These are phyloP conservation scores for Coenonympha arcania DNA, from an alignment of 2,888 invertebrate species.

Conservation along the genomic window DNA sequence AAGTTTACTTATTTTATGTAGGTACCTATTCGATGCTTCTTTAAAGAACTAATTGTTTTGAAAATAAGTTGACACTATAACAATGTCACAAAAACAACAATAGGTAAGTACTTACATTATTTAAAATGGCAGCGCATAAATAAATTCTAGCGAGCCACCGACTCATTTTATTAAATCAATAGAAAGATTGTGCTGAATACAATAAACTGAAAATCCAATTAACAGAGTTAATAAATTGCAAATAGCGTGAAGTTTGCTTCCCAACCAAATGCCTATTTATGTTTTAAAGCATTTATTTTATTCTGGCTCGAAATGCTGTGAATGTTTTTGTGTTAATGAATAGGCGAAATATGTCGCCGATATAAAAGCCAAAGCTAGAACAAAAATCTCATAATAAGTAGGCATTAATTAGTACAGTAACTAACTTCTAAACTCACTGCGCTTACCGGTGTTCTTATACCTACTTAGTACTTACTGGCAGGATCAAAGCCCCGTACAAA, in stretches of 20 bases:
- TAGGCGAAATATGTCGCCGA: not conserved
- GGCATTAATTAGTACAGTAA: too few species aligned
- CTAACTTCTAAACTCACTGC: too few species aligned
- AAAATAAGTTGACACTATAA: not conserved
- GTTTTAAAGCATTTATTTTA: constrained; percentile 11
- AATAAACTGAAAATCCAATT: constrained; percentile 26
- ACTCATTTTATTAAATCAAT: constrained; percentile 22
- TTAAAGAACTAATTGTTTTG: too few species aligned
- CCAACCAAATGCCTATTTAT: constrained; percentile 17
- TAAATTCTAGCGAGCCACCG: constrained; percentile 17
- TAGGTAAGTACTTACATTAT: constrained; percentile 21
- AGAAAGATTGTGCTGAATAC: constrained; percentile 22
- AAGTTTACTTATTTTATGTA: too few species aligned
- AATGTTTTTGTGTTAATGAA: not conserved
- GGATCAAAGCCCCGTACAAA: too few species aligned
- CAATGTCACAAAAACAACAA: constrained; percentile 3
- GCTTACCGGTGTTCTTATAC: too few species aligned
- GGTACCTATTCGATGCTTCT: too few species aligned
- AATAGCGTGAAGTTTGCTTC: constrained; percentile 24
- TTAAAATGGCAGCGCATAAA: constrained; percentile 15
- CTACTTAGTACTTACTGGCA: too few species aligned
- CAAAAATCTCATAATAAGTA: too few species aligned
- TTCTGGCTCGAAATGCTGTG: not conserved
- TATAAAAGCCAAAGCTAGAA: too few species aligned
- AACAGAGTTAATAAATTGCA: constrained; percentile 25